Conservation (phyloP, 1,140 invertebrate genomes). For the Cydia pomonella region DNA sequence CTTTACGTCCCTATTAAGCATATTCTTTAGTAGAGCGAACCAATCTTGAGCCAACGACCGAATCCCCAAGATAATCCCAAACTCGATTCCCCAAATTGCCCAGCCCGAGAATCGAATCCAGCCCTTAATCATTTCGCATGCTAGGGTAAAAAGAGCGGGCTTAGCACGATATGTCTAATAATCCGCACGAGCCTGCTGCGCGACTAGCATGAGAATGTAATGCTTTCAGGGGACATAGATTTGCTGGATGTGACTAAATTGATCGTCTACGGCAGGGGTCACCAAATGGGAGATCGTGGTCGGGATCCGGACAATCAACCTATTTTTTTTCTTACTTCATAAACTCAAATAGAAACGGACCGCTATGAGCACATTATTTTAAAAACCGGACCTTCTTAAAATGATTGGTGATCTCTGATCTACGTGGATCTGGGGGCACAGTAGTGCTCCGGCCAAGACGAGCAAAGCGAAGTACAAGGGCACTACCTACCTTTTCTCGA, state of each 20-base stretch:
- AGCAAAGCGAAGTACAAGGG: no score
- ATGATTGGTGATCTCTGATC: no score
- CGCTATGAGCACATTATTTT: no score
- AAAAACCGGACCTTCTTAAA: no score
- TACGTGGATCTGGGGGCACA: no score
- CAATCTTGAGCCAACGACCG: not conserved
- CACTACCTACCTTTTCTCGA: no score
- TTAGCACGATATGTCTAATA: constrained; percentile 31
- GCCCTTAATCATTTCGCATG: constrained; percentile 26
- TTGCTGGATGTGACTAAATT: not conserved
- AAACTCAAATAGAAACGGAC: no score
- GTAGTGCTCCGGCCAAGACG: no score
- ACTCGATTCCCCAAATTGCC: not conserved
- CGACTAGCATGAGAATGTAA: constrained; percentile 22
- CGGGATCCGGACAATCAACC: no score
- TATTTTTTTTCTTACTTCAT: no score
- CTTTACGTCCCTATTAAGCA: not conserved
- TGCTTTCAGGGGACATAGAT: not conserved
- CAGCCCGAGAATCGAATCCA: not conserved
- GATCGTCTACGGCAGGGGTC: no score
- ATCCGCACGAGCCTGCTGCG: not conserved
- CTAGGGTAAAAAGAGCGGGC: constrained; percentile 19
- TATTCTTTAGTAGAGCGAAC: not conserved
- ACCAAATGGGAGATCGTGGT: no score
- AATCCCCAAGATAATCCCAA: not conserved